phyloP scores from a whole-genome alignment of 2,888 invertebrate genomes.

The Apamea monoglypha region DNA sequence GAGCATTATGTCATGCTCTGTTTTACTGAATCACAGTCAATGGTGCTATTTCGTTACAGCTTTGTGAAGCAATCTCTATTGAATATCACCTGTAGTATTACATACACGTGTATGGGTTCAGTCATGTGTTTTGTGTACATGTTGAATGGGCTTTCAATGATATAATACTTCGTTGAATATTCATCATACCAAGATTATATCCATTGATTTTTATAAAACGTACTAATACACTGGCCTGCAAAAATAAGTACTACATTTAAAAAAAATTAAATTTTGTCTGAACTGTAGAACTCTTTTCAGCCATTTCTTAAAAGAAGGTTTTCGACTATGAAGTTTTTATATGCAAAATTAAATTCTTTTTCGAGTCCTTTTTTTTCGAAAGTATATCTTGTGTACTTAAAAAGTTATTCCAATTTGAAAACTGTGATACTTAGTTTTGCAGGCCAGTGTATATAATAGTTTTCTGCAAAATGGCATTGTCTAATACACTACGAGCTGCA shows the following conservation, averaged over 20 bases:
- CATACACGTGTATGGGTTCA: neutral
- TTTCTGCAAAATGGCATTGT: neutral
- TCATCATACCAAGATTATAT: constrained; percentile 16
- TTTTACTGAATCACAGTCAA: constrained; percentile 27
- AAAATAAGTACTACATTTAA: no score
- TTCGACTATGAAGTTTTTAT: no score
- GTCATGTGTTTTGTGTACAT: constrained; percentile 22
- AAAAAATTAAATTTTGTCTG: no score
- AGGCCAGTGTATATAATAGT: neutral
- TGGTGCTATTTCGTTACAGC: constrained; percentile 20
- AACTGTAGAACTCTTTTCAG: no score
- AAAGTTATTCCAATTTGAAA: no score
- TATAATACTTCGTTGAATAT: constrained; percentile 30
- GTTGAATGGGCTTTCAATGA: constrained; percentile 36
- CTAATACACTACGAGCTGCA: neutral
- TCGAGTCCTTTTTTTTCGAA: no score
- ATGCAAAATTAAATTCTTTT: no score
- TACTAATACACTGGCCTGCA: no score
- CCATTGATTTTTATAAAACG: neutral
- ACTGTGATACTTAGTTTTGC: no score
- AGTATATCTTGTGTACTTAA: no score
- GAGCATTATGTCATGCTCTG: constrained; percentile 67
- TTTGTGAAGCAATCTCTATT: constrained; percentile 33
- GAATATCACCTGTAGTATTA: constrained; percentile 36
- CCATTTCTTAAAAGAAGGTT: no score